Evolutionary conservation across 30 jellyfish, hydroid and myxozoan species (phyloP).

Genomic region (Aurelia aurita): DNA sequence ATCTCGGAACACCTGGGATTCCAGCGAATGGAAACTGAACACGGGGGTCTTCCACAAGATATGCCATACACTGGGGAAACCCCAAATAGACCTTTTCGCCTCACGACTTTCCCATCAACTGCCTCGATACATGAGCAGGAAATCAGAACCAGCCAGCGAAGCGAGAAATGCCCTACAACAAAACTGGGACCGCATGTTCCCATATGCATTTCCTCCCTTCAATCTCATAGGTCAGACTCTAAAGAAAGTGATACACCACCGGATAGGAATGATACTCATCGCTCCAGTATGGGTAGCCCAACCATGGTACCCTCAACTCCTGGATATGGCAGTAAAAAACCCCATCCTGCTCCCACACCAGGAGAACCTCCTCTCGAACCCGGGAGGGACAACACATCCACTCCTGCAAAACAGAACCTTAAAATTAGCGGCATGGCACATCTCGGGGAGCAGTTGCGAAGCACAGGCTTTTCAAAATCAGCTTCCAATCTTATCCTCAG

Average conservation of each 20-base stretch:
- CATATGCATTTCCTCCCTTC: constrained; percentile 66
- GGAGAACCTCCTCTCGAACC: too few relatives aligned
- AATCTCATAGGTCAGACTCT: constrained; percentile 16
- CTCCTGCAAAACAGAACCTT: too few relatives aligned
- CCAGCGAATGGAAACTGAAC: constrained; percentile 1
- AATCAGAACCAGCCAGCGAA: constrained; percentile 53
- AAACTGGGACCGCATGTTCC: constrained; percentile 42
- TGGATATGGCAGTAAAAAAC: too few relatives aligned
- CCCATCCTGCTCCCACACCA: too few relatives aligned
- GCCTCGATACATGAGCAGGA: constrained; percentile 53
- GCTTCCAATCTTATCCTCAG: constrained; percentile 45
- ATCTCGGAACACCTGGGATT: constrained; percentile 19
- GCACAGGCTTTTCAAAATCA: constrained; percentile 29
- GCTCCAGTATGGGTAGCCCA: constrained; percentile 62
- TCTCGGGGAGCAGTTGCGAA: constrained; percentile 67
- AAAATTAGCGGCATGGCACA: too few relatives aligned
- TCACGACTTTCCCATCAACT: constrained; percentile 45
- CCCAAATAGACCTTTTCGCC: background rate
- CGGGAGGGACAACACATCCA: too few relatives aligned
- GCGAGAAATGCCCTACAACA: constrained; percentile 38
- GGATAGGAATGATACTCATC: constrained; percentile 15
- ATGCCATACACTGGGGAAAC: background rate
- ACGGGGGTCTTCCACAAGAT: background rate
- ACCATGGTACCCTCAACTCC: too few relatives aligned
- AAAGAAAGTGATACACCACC: constrained; percentile 3